Evolutionary conservation across 2,797 vertebrate genomes (phyloP).

Genomic region (Esox lucius): DNA sequence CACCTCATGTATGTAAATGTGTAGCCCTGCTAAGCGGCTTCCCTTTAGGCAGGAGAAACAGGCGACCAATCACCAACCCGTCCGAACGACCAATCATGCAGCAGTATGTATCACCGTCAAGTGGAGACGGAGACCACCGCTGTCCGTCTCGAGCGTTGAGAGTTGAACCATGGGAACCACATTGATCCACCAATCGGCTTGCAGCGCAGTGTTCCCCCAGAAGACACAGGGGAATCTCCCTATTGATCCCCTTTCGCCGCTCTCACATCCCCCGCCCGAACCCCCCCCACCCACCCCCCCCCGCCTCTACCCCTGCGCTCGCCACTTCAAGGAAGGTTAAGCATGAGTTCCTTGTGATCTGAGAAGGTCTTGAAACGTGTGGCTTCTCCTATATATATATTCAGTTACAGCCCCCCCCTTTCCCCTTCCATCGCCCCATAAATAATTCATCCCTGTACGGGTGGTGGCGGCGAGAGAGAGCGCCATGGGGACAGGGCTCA

Average conservation of each 20-base stretch:
- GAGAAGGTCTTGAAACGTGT: slow-evolving; percentile 77
- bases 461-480: slow-evolving; percentile 67
- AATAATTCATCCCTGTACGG: slow-evolving; percentile 70
- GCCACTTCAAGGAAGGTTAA: slow-evolving; percentile 79
- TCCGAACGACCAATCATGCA: background rate
- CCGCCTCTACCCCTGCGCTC: slow-evolving; percentile 67
- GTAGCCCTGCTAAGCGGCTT: background rate
- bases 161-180: slow-evolving; percentile 73
- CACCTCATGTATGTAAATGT: background rate
- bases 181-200: slow-evolving; percentile 75
- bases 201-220: slow-evolving; percentile 64
- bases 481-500: slow-evolving; percentile 65
- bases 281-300: slow-evolving; percentile 54
- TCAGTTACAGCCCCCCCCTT: slow-evolving; percentile 50
- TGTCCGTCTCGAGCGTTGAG: slow-evolving; percentile 19
- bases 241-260: slow-evolving; percentile 67
- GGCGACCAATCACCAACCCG: too few species aligned
- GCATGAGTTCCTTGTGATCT: slow-evolving; percentile 80
- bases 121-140: background rate
- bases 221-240: slow-evolving; percentile 54
- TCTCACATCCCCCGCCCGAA: slow-evolving; percentile 57
- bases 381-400: slow-evolving; percentile 57
- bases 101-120: background rate
- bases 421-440: slow-evolving; percentile 49
- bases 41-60: background rate